Percentiles rank a stretch among this genome's conserved stretches.
These are phyloP conservation scores for Neotoxoptera formosana DNA, from an alignment of 1,140 invertebrate species.

Conservation along the genomic window DNA sequence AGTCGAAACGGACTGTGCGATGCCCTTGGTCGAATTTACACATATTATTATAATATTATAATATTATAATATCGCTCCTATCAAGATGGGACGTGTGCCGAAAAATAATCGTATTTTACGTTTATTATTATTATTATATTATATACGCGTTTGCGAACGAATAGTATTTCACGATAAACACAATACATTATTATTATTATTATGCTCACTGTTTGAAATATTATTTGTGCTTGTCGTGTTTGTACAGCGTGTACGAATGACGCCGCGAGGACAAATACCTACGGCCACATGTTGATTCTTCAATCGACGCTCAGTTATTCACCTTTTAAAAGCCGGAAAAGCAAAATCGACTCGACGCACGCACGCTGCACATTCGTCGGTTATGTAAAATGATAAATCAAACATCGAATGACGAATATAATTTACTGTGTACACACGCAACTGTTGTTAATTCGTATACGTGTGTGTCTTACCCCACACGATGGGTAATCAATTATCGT, in stretches of 20 bases:
- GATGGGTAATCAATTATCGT: not conserved
- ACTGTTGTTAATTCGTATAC: not conserved
- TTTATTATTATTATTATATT: not conserved
- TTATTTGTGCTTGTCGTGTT: not conserved
- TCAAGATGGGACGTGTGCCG: not conserved
- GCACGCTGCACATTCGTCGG: not conserved
- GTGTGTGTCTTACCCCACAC: not conserved
- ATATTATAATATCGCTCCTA: not conserved
- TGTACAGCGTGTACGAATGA: not conserved
- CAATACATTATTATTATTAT: not conserved
- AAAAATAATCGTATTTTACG: not conserved
- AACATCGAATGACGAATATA: not conserved
- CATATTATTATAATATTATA: not conserved
- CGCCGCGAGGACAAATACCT: not conserved
- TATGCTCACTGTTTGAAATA: not conserved
- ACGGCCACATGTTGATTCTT: not conserved
- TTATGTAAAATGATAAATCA: not conserved
- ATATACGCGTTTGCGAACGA: not conserved
- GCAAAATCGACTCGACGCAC: not conserved
- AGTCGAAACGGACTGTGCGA: not conserved
- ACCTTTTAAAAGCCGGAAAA: not conserved
- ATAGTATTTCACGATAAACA: not conserved
- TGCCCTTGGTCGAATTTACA: not conserved
- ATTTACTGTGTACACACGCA: not conserved
- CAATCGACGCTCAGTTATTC: not conserved